Conservation (phyloP, 2,113 vertebrate genomes). For the Rutilus rutilus region DNA sequence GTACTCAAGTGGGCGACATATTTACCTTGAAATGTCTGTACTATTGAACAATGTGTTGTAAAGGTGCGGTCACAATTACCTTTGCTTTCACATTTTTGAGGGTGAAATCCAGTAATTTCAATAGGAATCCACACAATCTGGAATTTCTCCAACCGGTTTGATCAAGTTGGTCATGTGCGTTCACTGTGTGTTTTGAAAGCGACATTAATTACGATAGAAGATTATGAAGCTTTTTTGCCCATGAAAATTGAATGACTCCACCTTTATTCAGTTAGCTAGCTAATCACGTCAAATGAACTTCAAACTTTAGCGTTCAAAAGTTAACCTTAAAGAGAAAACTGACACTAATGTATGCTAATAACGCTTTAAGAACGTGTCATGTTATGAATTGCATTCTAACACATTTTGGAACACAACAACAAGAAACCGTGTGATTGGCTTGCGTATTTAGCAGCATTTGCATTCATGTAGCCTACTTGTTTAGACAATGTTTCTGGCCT, state of each 20-base stretch:
- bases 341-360: no score
- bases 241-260: background rate
- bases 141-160: background rate
- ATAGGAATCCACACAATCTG: background rate
- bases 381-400: background rate
- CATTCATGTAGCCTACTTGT: background rate
- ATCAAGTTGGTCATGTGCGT: background rate
- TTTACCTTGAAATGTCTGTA: background rate
- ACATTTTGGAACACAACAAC: background rate
- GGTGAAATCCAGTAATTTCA: background rate
- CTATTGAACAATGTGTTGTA: background rate
- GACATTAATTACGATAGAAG: no score
- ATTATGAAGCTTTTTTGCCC: no score
- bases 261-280: background rate
- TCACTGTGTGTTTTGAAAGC: no score
- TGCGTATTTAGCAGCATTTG: background rate
- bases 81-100: background rate
- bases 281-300: background rate
- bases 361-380: background rate
- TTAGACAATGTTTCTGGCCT: conserved; percentile 6
- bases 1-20: background rate
- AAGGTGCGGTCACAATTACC: background rate
- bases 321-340: no score
- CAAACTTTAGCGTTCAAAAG: no score
- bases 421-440: background rate